Base-by-base conservation (phyloP, 1,140 invertebrate species). In the Coenobita brevimanus region DNA sequence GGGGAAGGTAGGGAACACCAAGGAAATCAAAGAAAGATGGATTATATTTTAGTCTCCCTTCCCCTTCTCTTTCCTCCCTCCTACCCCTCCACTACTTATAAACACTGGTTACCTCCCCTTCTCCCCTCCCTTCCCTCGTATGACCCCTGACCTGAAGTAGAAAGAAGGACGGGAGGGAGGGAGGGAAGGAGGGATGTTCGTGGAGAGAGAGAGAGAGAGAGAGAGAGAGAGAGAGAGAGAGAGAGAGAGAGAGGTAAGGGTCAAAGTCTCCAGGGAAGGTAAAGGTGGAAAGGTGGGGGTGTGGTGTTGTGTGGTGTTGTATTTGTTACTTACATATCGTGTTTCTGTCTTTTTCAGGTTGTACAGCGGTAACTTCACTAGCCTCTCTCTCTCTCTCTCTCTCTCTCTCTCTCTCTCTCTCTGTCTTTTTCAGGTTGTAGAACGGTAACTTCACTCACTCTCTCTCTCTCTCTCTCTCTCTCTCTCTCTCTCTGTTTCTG, bases 11-110 rank as follows among this genome's bases (percentile, higher is more conserved):
- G 46, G 46, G 17, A 50, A 8, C 6, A 50, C 46, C 46, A 17
- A 27, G 73, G 46, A n/a, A 76, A 76, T 46, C 36, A 76, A 17
- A n/a, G 73, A 76, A 76, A 76, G 73, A 76, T 76, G 41, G 46
- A 76, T 76, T 46, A 76, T 43, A 76, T 76, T 76, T 41, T 76
- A 43, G 13, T 33, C 73, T 46, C 33, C 69, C 69, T 30, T 13
- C 36, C 73, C 46, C n/a, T 38, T 33, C 60, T 27, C 46, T 46
- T 79, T 46, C 76, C 38, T 15, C 76, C 38, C 24, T 10, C 17
- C 57, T 41, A 50, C 50, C 43, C 4, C 50, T 54, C 46, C 6
- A 50, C 46, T 50, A 50, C 46, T 8, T 50, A 50, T 6, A 50
- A 50, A 50, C 46, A 50, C 46, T 6, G 46, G 46, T 17, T 50